A percentile compares a stretch with the other conserved stretches of the same genome.
These are phyloP conservation scores for Ammospiza caudacuta DNA, from an alignment of 2,113 vertebrate species.

Conservation along the genomic window DNA sequence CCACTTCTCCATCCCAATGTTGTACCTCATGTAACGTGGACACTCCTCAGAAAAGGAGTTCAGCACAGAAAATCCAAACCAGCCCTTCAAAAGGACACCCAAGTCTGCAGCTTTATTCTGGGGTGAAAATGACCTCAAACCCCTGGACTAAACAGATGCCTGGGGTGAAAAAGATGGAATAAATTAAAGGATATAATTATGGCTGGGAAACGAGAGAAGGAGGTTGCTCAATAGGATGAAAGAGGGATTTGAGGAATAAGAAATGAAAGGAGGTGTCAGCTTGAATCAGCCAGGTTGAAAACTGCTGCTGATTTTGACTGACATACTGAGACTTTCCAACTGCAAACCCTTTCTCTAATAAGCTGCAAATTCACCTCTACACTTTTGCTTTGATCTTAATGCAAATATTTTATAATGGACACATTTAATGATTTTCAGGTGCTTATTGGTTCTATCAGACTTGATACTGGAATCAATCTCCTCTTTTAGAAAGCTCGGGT, in stretches of 20 bases:
- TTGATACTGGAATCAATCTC: slow-evolving; percentile 72
- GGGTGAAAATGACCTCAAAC: slow-evolving; percentile 4
- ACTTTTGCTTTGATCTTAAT: slow-evolving; percentile 31
- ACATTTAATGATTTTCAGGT: slow-evolving; percentile 64
- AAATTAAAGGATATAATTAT: slow-evolving; percentile 46
- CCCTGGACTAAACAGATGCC: slow-evolving; percentile 28
- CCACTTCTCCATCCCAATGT: not conserved
- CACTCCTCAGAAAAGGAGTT: not conserved
- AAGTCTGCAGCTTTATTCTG: not conserved
- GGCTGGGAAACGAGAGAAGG: not conserved
- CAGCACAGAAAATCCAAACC: slow-evolving; percentile 28
- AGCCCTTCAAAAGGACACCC: not conserved
- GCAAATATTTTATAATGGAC: slow-evolving; percentile 61
- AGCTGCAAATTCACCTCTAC: slow-evolving; percentile 28
- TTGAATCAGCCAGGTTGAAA: slow-evolving; percentile 43
- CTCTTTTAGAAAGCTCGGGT: slow-evolving; percentile 64
- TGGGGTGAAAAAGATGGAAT: slow-evolving; percentile 29
- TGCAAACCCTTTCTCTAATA: slow-evolving; percentile 34
- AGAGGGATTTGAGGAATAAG: slow-evolving; percentile 38
- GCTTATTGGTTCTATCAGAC: slow-evolving; percentile 68
- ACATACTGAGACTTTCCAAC: not conserved
- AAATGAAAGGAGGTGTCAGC: slow-evolving; percentile 54
- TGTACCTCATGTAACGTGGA: not conserved
- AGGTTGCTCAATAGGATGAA: not conserved
- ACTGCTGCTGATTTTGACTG: slow-evolving; percentile 38